These are phyloP conservation scores for Drosophila eugracilis DNA, from an alignment of 1,140 invertebrate genomes.

Conservation along the genomic window DNA sequence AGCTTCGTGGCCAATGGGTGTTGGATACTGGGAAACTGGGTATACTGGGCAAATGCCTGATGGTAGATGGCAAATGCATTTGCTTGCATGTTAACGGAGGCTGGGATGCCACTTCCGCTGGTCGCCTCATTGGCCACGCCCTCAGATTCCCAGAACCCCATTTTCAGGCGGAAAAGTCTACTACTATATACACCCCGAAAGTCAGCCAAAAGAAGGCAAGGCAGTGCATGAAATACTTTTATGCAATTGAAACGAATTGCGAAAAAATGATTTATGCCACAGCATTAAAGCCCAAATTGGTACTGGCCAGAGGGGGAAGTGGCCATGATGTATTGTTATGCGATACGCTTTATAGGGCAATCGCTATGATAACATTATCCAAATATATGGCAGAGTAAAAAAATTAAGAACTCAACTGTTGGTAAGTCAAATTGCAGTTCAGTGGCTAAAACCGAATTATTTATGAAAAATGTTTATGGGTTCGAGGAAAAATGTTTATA, in stretches of 20 bases:
- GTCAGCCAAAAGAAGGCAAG: conserved; percentile 16
- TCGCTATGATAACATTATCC: conserved; percentile 34
- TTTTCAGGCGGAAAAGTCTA: conserved; percentile 1
- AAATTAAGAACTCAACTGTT: not conserved
- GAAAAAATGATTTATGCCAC: conserved; percentile 76
- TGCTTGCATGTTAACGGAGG: conserved; percentile 56
- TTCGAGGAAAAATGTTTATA: not conserved
- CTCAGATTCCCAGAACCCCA: conserved; percentile 1
- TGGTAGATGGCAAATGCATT: conserved; percentile 76
- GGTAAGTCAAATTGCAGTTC: not conserved
- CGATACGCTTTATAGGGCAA: conserved; percentile 45
- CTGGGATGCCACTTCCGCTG: conserved; percentile 40
- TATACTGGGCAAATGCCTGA: conserved; percentile 43
- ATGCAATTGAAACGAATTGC: conserved; percentile 75
- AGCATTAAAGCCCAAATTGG: conserved; percentile 77
- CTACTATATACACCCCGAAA: conserved; percentile 1
- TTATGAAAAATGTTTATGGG: not conserved
- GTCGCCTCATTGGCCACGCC: conserved; percentile 62
- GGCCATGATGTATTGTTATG: conserved; percentile 47
- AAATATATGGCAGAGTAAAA: conserved; percentile 10
- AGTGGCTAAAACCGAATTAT: not conserved
- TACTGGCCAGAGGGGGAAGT: conserved; percentile 46
- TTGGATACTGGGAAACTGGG: conserved; percentile 4
- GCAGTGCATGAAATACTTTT: conserved; percentile 69
- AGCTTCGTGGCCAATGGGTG: conserved; percentile 18